Base-by-base conservation (phyloP, 2,888 invertebrate species). In the Drosophila colorata region DNA sequence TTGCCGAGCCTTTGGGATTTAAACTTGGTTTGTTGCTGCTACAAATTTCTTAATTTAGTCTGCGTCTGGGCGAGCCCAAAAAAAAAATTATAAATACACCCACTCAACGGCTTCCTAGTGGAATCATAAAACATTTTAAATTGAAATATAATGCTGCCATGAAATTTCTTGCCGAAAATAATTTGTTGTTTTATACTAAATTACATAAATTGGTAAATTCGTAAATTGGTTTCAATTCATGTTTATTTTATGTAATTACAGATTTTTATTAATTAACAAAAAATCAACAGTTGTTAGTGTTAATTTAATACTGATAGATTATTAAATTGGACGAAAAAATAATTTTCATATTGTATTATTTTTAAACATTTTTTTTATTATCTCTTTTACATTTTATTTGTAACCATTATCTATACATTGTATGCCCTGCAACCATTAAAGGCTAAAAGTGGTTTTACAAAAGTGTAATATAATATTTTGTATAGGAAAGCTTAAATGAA, bases 1-100 rank as follows among this genome's bases (percentile, higher is more conserved):
- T 40, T 14, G 47, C 44, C 38, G 44, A 44, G 33, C 40, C 44
- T 49, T 44, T 31, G 47, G 43, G 52, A 44, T 0, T 41, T 38
- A 1, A 41, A 48, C 49, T 49, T 58, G 51, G 46, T 31, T 64
- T 28, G 28, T 23, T 31, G 53, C 18, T 23, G 25, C 40, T 66
- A 53, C 47, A n/a, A 25, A 73, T 71, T 41, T 69, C 38, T 20
- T 74, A 35, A 69, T 65, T 67, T 47, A 47, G 59, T 47, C 53
- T 31, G 33, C 56, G 41, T 49, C 25, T 41, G 1, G 11, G 2
- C 35, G 38, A 57, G 20, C 23, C 23, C 40, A 14, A 8, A 1
- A 14, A 8, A 1, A 38, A 71, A 60, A 28, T 68, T 48, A 8
- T 13, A 46, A 51, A 23, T 43, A 38, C 33, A 43, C 18, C 14